Conservation (phyloP, 2,797 vertebrate species). For the Diceros bicornis region DNA sequence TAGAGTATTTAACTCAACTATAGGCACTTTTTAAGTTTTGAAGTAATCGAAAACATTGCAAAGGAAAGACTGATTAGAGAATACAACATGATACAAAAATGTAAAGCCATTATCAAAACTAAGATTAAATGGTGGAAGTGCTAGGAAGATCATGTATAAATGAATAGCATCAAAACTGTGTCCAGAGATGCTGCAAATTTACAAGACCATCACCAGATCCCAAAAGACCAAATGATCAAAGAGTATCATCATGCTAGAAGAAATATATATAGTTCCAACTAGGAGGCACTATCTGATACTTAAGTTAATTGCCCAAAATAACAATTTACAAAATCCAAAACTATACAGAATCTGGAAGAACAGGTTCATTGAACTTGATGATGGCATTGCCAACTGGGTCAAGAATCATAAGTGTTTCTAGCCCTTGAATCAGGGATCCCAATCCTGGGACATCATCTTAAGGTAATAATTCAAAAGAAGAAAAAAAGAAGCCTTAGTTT, state of each 20-base stretch:
- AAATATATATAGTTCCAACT: neutral
- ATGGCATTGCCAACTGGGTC: slow-evolving; percentile 33
- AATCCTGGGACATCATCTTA: slow-evolving; percentile 21
- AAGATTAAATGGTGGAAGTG: slow-evolving; percentile 27
- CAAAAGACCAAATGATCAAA: neutral
- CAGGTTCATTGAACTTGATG: neutral
- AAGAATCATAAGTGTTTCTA: slow-evolving; percentile 54
- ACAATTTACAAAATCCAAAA: neutral
- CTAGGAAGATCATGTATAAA: neutral
- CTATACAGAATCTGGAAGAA: neutral
- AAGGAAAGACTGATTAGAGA: slow-evolving; percentile 13
- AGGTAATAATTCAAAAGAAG: slow-evolving; percentile 49
- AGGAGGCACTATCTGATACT: slow-evolving; percentile 3
- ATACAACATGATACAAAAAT: neutral
- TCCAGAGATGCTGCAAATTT: neutral
- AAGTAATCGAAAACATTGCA: slow-evolving; percentile 25
- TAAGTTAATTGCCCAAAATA: slow-evolving; percentile 32
- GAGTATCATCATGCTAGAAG: neutral
- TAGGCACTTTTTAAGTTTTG: neutral
- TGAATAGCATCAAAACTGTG: neutral
- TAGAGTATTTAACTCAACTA: neutral
- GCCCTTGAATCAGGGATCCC: neutral
- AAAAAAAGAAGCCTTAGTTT: neutral
- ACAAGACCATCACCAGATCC: neutral
- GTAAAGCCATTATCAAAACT: neutral